Base-by-base conservation (phyloP, 2,797 vertebrate genomes). In the Myotis vivesi region DNA sequence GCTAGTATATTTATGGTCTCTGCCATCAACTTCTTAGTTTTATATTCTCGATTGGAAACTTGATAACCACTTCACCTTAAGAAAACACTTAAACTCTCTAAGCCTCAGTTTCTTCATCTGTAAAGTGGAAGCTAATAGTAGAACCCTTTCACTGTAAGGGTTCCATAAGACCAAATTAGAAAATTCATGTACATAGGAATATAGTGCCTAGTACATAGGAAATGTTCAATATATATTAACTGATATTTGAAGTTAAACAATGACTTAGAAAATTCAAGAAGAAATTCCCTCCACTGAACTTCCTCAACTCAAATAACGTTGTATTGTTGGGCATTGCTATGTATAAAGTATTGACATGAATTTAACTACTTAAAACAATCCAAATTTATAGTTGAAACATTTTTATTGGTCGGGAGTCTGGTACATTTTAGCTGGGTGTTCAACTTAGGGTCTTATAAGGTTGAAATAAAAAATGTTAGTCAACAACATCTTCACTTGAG, bases 201-300 rank as follows among this genome's bases (percentile, higher is more conserved):
- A 22, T 3, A 36, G 20, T 44, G 5, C 0, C 1, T 66, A 9
- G 15, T 2, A 33, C 6, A 20, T 0, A 49, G 6, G 49, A 69
- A 76, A 8, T 44, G 6, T 11, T 92, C 30, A 30, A 23, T 38
- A 38, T 85, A 41, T 33, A 28, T 59, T 33, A 30, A 64, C 16
- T 55, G 19, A 62, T 59, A 44, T 33, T 84, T 81, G 57, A 38
- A 73, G 9, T 79, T 55, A 38, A 20, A 33, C 77, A 82, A 38
- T 28, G 1, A 0, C 8, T 93, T 76, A 28, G 44, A 66, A 44
- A 76, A 87, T 64, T 55, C 53, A 88, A 83, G 23, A 23, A 44
- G 46, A 9, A 25, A 2, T 22, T 3, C 8, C 0, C 4, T 51
- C 7, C 5, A 30, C 16, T 49, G 17, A 86, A 59, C 1, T 82